phyloP scores from a whole-genome alignment of 92 coral and sea anemone species.

The Epizoanthus ramosus region DNA sequence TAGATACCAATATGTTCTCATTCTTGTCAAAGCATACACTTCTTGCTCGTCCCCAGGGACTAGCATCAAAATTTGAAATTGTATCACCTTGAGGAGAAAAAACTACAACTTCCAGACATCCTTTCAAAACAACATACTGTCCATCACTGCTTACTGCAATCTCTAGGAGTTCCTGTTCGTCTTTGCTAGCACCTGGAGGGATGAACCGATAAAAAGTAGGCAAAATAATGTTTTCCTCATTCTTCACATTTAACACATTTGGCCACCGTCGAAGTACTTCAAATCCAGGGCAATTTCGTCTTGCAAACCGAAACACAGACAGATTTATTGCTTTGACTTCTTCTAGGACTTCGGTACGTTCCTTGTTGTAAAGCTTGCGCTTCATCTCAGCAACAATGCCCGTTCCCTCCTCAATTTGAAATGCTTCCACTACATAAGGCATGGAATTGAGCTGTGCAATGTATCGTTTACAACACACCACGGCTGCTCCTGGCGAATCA shows the following conservation, averaged over 20 bases:
- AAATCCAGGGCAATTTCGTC: neutral
- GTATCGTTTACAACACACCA: neutral
- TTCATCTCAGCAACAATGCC: neutral
- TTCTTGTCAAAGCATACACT: neutral
- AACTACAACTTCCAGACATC: neutral
- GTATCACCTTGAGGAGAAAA: neutral
- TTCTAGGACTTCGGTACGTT: neutral
- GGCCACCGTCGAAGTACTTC: slow-evolving; percentile 11
- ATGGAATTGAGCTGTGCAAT: slow-evolving; percentile 2
- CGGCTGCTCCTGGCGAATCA: slow-evolving; percentile 1
- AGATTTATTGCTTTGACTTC: neutral
- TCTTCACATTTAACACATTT: neutral
- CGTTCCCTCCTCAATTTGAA: neutral
- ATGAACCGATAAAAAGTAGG: neutral
- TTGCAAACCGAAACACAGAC: neutral
- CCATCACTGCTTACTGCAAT: slow-evolving; percentile 1
- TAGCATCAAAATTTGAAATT: neutral
- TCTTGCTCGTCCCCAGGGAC: neutral
- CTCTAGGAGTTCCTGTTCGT: neutral
- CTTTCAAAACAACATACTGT: neutral
- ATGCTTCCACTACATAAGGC: neutral
- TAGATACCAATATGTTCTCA: neutral
- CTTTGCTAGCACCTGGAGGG: neutral
- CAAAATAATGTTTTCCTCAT: neutral
- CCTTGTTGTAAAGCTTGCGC: neutral